Evolutionary conservation across 2,113 vertebrate genomes (phyloP), one percentile per base, ranked within the genome.

Genomic region (Neomonachus schauinslandi): DNA sequence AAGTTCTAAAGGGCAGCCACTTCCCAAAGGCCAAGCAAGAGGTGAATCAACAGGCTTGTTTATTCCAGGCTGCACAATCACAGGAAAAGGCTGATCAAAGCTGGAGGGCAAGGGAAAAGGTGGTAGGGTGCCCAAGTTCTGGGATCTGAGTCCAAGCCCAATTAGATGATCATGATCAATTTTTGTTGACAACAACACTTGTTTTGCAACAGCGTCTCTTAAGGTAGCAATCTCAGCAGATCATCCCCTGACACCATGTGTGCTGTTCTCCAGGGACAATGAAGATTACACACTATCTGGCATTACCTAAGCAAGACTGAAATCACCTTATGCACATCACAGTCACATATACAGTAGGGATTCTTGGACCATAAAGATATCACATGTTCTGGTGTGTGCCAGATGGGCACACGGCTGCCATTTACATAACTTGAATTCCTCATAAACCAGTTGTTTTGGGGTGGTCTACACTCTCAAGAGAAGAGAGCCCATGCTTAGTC

Each of bases 11-110:
- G 42, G 12, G 33, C 26, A 49, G 55, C 26, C 72, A 36, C 86
- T 88, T 89, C 53, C 67, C 77, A 88, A 42, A 57, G 33, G 49
- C 63, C 24, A 86, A 42, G 28, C 7, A 69, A 69, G 72, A 31
- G 28, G 26, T 36, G 33, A 89, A 55, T 42, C n/a, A 55, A 63
- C 15, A 94, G 51, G 85, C 80, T 1, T 90, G 79, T 8, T 84
- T 49, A 81, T 96, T 84, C 79, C 81, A 69, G 36, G 28, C 63
- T 74, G 28, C 2, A 36, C 36, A 55, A 81, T 91, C 80, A 72
- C 55, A 94, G 49, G 83, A 96, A 83, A 95, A 39, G 7, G 21
- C 69, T 74, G 33, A 87, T 51, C 69, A 71, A 96, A 71, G 51
- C 81, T 84, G 31, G 31, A 88, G 21, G 8, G 33, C 21, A 74